Base-by-base conservation (phyloP, 2,113 vertebrate genomes). In the Tragelaphus scriptus region DNA sequence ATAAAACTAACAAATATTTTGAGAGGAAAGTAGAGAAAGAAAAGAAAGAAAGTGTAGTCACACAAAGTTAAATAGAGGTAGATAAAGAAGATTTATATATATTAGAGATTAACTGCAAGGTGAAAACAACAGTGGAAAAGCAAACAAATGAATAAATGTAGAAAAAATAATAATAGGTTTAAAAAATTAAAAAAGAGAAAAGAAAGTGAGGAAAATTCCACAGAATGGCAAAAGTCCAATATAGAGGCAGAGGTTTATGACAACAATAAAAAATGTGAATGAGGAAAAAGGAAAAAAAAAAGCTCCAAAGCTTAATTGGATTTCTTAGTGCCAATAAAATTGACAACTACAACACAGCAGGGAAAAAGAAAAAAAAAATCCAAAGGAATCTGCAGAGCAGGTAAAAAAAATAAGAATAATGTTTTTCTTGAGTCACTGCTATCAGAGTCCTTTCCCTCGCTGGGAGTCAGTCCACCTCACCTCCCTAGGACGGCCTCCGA, bases 201-300 rank as follows among this genome's bases (percentile, higher is more conserved):
- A 65, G 30, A 65, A 65, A 63, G 28, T n/a, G 30, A n/a, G 30
- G 15, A n/a, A 65, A 65, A 65, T 30, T 65, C 63, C 30, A 65
- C 30, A 65, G 30, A 65, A 17, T 7, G 32, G 63, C 63, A 32
- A 65, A 65, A 65, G 63, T 17, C 65, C 32, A 36, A 21, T 11
- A 17, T 11, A 36, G 65, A 68, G 65, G 17, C 65, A 68, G 32
- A 68, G 32, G 32, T 68, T 68, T 68, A 68, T n/a, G 32, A 19
- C 32, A n/a, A n/a, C 32, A 36, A 21, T 1, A 36, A 36, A 19
- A 21, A 36, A 21, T 68, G 65, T 36, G 65, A 36, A 32, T 68
- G 32, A 68, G 3, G 4, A 1, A 0, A 7, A 1, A 10, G 6
- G 9, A 19, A 36, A 16, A 3, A 63, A n/a, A 19, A 2, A 9